A percentile compares a stretch with the other conserved stretches of the same genome.
Conservation (phyloP, 1,140 invertebrate genomes). For the Bilobella aurantiaca region DNA sequence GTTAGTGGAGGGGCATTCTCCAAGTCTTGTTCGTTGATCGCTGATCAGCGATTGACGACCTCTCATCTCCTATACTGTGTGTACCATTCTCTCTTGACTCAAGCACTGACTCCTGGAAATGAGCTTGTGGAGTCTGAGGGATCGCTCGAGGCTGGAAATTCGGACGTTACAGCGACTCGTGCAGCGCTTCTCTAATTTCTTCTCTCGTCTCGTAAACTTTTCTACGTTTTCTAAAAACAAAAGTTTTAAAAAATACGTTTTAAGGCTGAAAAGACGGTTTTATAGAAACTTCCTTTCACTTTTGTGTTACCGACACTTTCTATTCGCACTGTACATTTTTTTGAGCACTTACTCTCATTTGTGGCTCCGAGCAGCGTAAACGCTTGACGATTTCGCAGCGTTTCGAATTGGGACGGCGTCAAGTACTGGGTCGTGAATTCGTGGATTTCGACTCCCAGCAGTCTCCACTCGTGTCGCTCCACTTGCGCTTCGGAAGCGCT, state of each 20-base stretch:
- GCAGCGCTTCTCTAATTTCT: constrained; percentile 33
- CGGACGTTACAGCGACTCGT: constrained; percentile 20
- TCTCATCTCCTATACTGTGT: not conserved
- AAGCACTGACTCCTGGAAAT: constrained; percentile 20
- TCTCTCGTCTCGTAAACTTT: constrained; percentile 35
- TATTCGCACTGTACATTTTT: no score
- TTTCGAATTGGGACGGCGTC: constrained; percentile 30
- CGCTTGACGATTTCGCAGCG: constrained; percentile 29
- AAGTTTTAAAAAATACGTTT: constrained; percentile 5
- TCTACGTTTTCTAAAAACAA: constrained; percentile 33
- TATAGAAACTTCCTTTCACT: no score
- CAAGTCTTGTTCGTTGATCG: constrained; percentile 8
- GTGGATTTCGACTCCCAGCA: constrained; percentile 26
- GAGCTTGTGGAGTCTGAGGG: constrained; percentile 24
- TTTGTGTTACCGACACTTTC: no score
- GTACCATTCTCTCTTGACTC: constrained; percentile 21
- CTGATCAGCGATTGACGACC: not conserved
- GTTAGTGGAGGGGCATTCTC: not conserved
- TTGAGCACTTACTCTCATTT: constrained; percentile 35
- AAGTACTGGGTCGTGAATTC: constrained; percentile 35
- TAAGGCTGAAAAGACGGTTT: no score
- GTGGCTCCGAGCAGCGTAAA: constrained; percentile 36
- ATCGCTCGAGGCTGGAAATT: constrained; percentile 29
- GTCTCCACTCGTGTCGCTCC: constrained; percentile 30
- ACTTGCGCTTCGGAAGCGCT: constrained; percentile 24